phyloP scores from a whole-genome alignment of 2,797 vertebrate species.

The Morelia viridis region DNA sequence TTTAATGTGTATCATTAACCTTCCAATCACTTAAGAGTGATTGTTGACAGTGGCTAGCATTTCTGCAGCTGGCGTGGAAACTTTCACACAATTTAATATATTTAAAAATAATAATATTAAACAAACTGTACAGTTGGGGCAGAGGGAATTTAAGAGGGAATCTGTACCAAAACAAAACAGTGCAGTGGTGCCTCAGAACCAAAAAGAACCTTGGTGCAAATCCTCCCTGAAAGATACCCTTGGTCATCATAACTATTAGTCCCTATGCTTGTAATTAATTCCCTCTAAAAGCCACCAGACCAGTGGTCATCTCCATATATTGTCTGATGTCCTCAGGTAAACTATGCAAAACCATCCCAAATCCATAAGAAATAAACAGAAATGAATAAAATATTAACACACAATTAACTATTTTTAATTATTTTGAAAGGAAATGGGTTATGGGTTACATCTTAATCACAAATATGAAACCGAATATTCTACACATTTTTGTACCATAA shows the following conservation, averaged over 20 bases:
- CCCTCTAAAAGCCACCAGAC: background rate
- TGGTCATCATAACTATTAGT: background rate
- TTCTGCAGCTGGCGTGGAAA: background rate
- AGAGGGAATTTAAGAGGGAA: background rate
- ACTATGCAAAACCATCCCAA: background rate
- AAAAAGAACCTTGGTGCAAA: background rate
- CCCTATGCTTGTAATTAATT: background rate
- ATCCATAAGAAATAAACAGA: background rate
- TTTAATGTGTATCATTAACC: background rate
- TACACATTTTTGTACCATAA: background rate
- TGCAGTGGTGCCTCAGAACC: background rate
- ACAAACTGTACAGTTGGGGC: background rate
- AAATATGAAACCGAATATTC: background rate
- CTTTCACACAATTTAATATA: background rate
- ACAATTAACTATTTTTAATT: background rate
- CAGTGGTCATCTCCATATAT: background rate
- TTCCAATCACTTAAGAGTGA: background rate
- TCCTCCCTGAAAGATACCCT: background rate
- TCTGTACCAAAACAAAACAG: background rate
- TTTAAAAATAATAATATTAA: background rate
- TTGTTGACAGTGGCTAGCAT: background rate
- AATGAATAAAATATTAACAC: background rate
- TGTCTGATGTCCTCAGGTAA: background rate
- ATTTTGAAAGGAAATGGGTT: background rate
- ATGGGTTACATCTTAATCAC: background rate